Conservation (phyloP, 2,888 invertebrate genomes). For the Salpingus planirostris region DNA sequence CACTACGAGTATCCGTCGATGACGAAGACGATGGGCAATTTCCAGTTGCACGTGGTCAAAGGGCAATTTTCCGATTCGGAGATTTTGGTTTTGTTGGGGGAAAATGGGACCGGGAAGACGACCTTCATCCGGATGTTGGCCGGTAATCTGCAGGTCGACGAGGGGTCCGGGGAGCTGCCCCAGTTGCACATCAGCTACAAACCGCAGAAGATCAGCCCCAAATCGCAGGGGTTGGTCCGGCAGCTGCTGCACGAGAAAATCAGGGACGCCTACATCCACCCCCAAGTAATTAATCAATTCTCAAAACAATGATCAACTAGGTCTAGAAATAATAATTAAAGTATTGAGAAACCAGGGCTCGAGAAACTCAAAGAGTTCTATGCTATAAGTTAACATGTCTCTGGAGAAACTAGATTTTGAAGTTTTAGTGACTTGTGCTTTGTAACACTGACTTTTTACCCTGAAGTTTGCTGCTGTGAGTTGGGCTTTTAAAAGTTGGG, state of each 20-base stretch:
- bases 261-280: constrained; percentile 94
- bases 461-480: too few relatives aligned
- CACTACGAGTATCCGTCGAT: constrained; percentile 93
- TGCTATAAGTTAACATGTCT: too few relatives aligned
- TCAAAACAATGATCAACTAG: too few relatives aligned
- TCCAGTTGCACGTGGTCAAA: constrained; percentile 68
- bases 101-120: constrained; percentile 99
- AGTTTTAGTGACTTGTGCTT: too few relatives aligned
- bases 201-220: constrained; percentile 99
- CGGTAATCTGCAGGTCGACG: constrained; percentile 88
- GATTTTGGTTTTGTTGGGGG: constrained; percentile 92
- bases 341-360: too few relatives aligned
- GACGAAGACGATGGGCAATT: constrained; percentile 74
- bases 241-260: constrained; percentile 94
- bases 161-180: constrained; percentile 66
- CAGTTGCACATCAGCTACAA: constrained; percentile 97
- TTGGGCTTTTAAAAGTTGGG: too few relatives aligned
- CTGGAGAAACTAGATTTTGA: too few relatives aligned
- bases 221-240: constrained; percentile 87
- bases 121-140: constrained; percentile 98
- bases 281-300: constrained; percentile 73
- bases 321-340: too few relatives aligned
- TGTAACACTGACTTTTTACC: too few relatives aligned
- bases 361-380: too few relatives aligned
- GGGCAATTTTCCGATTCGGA: constrained; percentile 99